Conservation (phyloP, 1,140 invertebrate species). For the Bathynomus jamesi region DNA sequence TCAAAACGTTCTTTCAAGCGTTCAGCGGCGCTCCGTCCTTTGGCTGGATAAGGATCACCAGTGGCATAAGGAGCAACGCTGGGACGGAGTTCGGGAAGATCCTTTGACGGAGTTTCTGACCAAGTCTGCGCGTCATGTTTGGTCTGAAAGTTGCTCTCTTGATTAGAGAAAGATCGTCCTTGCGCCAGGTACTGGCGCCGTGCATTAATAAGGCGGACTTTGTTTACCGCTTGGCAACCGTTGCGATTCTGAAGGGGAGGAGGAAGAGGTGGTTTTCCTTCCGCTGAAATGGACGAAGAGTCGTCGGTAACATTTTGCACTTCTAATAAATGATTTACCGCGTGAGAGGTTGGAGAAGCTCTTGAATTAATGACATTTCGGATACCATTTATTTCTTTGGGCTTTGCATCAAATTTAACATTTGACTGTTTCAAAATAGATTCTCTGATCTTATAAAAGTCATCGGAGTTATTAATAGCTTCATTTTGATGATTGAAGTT, state of each 20-base stretch:
- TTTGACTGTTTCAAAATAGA: not conserved
- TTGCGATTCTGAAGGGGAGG: not conserved
- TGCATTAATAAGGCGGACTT: not conserved
- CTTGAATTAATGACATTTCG: too few species aligned
- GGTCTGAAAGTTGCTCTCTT: too few species aligned
- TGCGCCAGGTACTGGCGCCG: not conserved
- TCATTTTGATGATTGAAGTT: too few species aligned
- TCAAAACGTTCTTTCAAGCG: constrained; percentile 36
- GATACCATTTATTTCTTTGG: not conserved
- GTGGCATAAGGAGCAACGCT: too few species aligned
- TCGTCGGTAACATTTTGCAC: too few species aligned
- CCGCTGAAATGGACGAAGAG: not conserved
- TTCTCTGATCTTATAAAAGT: not conserved
- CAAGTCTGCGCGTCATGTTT: too few species aligned
- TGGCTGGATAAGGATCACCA: not conserved
- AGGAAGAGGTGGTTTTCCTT: not conserved
- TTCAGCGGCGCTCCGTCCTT: constrained; percentile 2
- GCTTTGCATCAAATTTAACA: not conserved
- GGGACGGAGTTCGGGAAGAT: too few species aligned
- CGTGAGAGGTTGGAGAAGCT: too few species aligned
- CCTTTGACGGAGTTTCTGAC: too few species aligned
- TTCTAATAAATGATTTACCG: too few species aligned
- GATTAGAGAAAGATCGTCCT: too few species aligned
- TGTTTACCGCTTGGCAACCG: not conserved
- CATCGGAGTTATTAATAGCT: not conserved